Evolutionary conservation across 2,113 vertebrate species (phyloP), one percentile per base, ranked within the genome.

Genomic region (Silurus asotus): DNA sequence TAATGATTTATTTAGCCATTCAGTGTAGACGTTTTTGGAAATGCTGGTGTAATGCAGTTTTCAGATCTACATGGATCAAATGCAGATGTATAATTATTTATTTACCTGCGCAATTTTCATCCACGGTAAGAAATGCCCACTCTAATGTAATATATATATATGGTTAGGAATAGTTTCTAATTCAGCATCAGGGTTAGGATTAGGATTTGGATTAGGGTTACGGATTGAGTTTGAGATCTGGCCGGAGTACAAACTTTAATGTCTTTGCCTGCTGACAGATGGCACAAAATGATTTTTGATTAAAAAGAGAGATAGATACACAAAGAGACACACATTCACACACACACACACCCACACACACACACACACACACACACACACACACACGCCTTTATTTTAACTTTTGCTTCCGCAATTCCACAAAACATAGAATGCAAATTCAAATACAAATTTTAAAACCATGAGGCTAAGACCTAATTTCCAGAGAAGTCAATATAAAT

Each of bases 401-500:
- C 11, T 28, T 83, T 75, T 78, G 20, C 84, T 69, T 69, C 76
- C 17, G 53, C 49, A 64, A 64, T 61, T 76, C 70, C 25, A 6
- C 4, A 78, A 79, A 85, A 56, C n/a, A 25, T 45, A 53, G 56
- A 37, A 81, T 86, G 61, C 65, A 86, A 86, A 86, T 81, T 14
- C 0, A 53, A 80, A 86, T 81, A 62, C 78, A 86, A 86, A 86
- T 86, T 23, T 45, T 13, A 59, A 80, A 85, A 65, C 72, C 72
- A 51, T 17, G 55, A 74, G 2, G 28, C 55, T 70, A 28, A 1
- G 65, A 78, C 65, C 17, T 9, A 28, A 49, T 55, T 85, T 85
- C 74, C 62, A 80, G 53, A 72, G 77, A 80, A 80, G 56, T 62
- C 15, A 51, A 59, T 25, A n/a, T 23, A 4, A 72, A 58, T 9